phyloP scores from a whole-genome alignment of 1,140 invertebrate genomes.

The Panonychus citri region DNA sequence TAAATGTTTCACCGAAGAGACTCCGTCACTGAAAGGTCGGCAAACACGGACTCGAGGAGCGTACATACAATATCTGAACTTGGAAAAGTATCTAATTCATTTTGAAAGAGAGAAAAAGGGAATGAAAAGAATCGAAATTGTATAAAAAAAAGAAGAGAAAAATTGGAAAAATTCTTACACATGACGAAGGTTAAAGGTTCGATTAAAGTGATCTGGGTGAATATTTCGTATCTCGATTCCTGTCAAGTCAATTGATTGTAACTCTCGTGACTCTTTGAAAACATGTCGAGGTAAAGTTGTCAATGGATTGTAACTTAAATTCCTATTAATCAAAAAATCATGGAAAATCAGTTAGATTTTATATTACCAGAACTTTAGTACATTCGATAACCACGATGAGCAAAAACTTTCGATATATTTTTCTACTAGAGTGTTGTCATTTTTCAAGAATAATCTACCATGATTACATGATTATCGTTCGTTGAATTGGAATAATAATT shows the following conservation, averaged over 20 bases:
- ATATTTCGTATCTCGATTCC: background rate
- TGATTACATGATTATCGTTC: no score
- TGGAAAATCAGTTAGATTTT: background rate
- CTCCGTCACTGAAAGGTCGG: slow-evolving; percentile 37
- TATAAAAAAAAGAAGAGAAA: background rate
- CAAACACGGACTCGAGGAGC: slow-evolving; percentile 35
- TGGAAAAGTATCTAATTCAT: slow-evolving; percentile 42
- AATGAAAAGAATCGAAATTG: background rate
- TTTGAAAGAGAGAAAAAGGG: no score
- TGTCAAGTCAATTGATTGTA: background rate
- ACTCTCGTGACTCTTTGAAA: background rate
- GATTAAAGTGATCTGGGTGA: background rate
- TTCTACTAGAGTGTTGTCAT: no score
- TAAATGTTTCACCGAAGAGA: slow-evolving; percentile 29
- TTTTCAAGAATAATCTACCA: no score
- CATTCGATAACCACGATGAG: no score
- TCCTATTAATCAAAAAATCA: background rate
- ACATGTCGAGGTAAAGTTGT: background rate
- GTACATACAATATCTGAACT: slow-evolving; percentile 42
- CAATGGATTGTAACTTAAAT: background rate
- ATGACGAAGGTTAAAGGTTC: background rate
- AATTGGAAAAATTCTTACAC: background rate
- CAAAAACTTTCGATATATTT: no score
- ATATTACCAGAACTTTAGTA: no score
- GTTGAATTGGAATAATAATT: background rate